Evolutionary conservation across 2,113 vertebrate genomes (phyloP).

Genomic region (Siniperca knerii): DNA sequence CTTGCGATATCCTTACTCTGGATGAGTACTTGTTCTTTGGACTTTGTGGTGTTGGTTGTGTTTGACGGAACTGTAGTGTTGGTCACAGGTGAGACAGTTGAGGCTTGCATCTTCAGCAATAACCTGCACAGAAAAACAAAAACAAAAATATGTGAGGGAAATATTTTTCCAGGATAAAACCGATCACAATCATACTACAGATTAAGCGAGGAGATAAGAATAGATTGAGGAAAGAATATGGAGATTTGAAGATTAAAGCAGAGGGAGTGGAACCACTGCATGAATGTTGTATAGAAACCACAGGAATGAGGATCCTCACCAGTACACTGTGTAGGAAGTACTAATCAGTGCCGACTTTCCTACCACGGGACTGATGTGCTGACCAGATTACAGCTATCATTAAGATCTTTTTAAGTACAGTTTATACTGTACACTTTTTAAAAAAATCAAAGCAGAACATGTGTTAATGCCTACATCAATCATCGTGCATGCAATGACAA

Average conservation of each 20-base stretch:
- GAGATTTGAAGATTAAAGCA: conserved; percentile 1
- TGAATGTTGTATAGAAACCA: neutral
- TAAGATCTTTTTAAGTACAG: neutral
- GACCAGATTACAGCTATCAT: neutral
- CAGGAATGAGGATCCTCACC: conserved; percentile 13
- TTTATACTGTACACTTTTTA: neutral
- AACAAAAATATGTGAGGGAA: neutral
- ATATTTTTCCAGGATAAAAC: neutral
- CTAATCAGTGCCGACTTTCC: neutral
- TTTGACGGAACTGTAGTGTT: conserved; percentile 63
- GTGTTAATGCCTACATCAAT: neutral
- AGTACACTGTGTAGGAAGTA: neutral
- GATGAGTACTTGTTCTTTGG: conserved; percentile 82
- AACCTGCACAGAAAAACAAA: conserved; percentile 60
- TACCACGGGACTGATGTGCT: neutral
- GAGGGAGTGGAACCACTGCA: neutral
- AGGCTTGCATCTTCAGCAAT: conserved; percentile 82
- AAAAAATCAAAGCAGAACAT: neutral
- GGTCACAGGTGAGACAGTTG: conserved; percentile 73
- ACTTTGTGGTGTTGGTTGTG: conserved; percentile 77
- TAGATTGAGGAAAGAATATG: neutral
- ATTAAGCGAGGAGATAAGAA: neutral
- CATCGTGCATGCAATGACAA: neutral
- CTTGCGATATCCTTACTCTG: conserved; percentile 78
- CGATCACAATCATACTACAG: too few species aligned